phyloP scores from a whole-genome alignment of 2,888 invertebrate genomes.

The Tricholauxania praeusta region DNA sequence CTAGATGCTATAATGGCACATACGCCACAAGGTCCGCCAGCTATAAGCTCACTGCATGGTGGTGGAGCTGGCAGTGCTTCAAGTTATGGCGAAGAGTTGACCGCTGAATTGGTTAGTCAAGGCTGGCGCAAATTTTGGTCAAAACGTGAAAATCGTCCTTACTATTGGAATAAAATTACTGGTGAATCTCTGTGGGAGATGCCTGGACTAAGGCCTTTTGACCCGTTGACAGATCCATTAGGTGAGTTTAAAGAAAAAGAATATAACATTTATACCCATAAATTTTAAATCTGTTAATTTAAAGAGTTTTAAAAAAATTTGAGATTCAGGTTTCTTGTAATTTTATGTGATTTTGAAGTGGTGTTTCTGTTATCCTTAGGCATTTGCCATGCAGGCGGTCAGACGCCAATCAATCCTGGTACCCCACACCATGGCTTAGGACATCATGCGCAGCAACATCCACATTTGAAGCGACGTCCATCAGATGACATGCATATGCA shows the following conservation, averaged over 20 bases:
- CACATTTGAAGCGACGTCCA: slow-evolving; percentile 63
- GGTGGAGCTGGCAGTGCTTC: slow-evolving; percentile 45
- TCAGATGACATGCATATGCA: slow-evolving; percentile 66
- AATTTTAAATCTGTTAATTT: no score
- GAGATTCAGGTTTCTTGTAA: no score
- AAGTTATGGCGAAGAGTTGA: slow-evolving; percentile 65
- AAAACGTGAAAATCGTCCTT: slow-evolving; percentile 92
- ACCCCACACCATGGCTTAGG: slow-evolving; percentile 54
- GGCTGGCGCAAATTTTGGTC: slow-evolving; percentile 99
- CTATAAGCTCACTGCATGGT: slow-evolving; percentile 48
- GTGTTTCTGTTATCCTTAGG: slow-evolving; percentile 41
- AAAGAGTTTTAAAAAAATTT: no score
- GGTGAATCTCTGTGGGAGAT: slow-evolving; percentile 98
- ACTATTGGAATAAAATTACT: slow-evolving; percentile 96
- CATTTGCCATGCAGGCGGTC: slow-evolving; percentile 60
- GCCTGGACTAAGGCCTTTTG: slow-evolving; percentile 84
- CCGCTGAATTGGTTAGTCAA: slow-evolving; percentile 74
- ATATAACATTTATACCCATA: background rate
- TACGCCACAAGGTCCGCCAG: slow-evolving; percentile 65
- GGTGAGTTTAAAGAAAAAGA: slow-evolving; percentile 58
- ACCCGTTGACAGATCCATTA: slow-evolving; percentile 92
- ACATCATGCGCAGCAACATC: slow-evolving; percentile 54
- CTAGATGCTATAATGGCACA: slow-evolving; percentile 62
- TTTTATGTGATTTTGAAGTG: background rate
- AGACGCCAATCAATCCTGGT: slow-evolving; percentile 63